These are phyloP conservation scores for Catostomus latipinnis DNA, from an alignment of 2,797 vertebrate genomes.

Conservation along the genomic window DNA sequence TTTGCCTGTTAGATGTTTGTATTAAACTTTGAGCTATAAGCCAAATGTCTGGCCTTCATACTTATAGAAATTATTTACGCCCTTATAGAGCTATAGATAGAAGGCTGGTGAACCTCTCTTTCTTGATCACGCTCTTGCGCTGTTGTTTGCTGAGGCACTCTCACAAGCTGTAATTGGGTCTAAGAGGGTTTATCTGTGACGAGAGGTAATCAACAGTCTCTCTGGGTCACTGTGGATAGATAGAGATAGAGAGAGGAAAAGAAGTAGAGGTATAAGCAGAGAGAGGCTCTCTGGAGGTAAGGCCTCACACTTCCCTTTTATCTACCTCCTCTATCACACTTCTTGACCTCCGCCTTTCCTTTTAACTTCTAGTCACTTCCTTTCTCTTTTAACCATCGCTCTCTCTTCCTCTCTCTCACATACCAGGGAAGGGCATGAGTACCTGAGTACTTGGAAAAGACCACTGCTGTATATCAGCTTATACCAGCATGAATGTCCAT, in stretches of 20 bases:
- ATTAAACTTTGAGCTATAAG: neutral
- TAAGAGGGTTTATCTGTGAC: slow-evolving; percentile 55
- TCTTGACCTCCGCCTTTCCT: slow-evolving; percentile 19
- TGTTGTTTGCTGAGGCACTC: slow-evolving; percentile 35
- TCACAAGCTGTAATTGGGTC: slow-evolving; percentile 44
- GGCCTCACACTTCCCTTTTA: slow-evolving; percentile 44
- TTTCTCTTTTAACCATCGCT: slow-evolving; percentile 31
- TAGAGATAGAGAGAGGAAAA: slow-evolving; percentile 9
- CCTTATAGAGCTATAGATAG: slow-evolving; percentile 10
- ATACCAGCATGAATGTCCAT: too few relatives aligned
- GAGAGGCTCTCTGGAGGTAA: slow-evolving; percentile 30
- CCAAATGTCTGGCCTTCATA: too few relatives aligned
- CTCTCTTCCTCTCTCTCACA: slow-evolving; percentile 30
- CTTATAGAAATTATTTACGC: neutral
- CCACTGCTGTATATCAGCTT: too few relatives aligned
- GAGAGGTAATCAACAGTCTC: slow-evolving; percentile 44
- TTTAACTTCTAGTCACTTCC: slow-evolving; percentile 33
- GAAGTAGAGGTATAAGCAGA: slow-evolving; percentile 10
- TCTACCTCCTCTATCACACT: slow-evolving; percentile 18
- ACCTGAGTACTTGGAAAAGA: too few relatives aligned
- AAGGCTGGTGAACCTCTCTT: neutral
- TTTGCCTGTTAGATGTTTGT: neutral
- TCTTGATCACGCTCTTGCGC: slow-evolving; percentile 47
- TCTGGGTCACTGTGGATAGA: slow-evolving; percentile 42
- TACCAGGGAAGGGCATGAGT: neutral